Evolutionary conservation across 2,797 vertebrate genomes (phyloP), one percentile per base, ranked within the genome.

Genomic region (Danio jaintianensis): DNA sequence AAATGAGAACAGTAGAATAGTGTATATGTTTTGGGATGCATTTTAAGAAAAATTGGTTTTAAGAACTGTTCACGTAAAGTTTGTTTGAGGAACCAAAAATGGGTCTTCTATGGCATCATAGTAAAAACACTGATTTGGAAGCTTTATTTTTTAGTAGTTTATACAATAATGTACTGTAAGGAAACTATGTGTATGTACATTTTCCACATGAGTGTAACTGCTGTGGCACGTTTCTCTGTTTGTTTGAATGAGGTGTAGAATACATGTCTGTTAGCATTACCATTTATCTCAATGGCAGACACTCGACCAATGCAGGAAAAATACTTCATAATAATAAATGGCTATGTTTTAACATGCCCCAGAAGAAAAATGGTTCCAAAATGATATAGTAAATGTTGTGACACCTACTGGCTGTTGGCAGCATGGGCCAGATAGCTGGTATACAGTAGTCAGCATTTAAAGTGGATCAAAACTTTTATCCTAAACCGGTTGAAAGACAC

Each of bases 221-320:
- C 48, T 53, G 43, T 67, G 20, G 64, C 43, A 7, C 11, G 0
- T 53, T 70, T 53, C 48, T 52, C 66, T 38, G 22, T 68, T 68
- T 68, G 45, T 68, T 50, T 68, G 8, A 68, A 45, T 10, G 36
- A 53, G 11, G 67, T 70, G 29, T 70, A 42, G 38, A 70, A 70
- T 40, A 18, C 48, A 47, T 70, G 48, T 36, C 38, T 0, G 5
- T 63, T 62, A 5, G 10, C 40, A 12, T 18, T 68, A 4, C 15
- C 8, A n/a, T 68, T 36, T 22, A 10, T 68, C 66, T 36, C 20
- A 36, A n/a, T 68, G 22, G 7, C 4, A 50, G 22, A 29, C 45
- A 16, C 15, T 36, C 8, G 5, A 47, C 47, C 6, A n/a, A 15
- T 9, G 2, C 9, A 4, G 15, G 15, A 29, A 29, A 29, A 29